phyloP scores from a whole-genome alignment of 53 echinoderm and acorn worm genomes.

The Zoroaster sp. region DNA sequence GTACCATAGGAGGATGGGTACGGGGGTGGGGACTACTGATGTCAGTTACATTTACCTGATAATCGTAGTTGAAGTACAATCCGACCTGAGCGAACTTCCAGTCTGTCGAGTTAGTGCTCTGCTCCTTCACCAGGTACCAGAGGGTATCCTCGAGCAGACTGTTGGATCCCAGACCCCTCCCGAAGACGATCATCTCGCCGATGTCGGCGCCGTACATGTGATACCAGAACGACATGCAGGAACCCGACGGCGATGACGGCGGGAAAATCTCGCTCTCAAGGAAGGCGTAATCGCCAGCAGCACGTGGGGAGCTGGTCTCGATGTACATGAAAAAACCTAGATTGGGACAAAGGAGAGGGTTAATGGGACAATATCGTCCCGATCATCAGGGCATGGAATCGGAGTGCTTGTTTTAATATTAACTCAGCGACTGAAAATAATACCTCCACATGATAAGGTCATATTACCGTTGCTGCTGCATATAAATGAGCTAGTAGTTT shows the following conservation, averaged over 20 bases:
- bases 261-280: conserved; percentile 73
- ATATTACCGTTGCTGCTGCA: too few relatives aligned
- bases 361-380: too few relatives aligned
- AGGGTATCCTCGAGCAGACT: background rate
- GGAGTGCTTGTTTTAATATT: too few relatives aligned
- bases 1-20: background rate
- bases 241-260: conserved; percentile 21
- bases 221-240: conserved; percentile 89
- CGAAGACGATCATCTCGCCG: conserved; percentile 58
- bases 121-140: conserved; percentile 29
- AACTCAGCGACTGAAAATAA: too few relatives aligned
- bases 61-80: conserved; percentile 53
- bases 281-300: conserved; percentile 53
- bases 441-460: too few relatives aligned
- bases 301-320: conserved; percentile 44
- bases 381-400: too few relatives aligned
- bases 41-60: conserved; percentile 26
- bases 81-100: conserved; percentile 61
- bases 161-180: background rate
- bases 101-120: conserved; percentile 26
- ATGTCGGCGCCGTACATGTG: conserved; percentile 79
- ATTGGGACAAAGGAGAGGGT: background rate
- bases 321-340: conserved; percentile 66
- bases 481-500: too few relatives aligned
- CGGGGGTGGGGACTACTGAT: background rate